Evolutionary conservation across 2,888 invertebrate species (phyloP).

Genomic region (Tetranychus truncatus): DNA sequence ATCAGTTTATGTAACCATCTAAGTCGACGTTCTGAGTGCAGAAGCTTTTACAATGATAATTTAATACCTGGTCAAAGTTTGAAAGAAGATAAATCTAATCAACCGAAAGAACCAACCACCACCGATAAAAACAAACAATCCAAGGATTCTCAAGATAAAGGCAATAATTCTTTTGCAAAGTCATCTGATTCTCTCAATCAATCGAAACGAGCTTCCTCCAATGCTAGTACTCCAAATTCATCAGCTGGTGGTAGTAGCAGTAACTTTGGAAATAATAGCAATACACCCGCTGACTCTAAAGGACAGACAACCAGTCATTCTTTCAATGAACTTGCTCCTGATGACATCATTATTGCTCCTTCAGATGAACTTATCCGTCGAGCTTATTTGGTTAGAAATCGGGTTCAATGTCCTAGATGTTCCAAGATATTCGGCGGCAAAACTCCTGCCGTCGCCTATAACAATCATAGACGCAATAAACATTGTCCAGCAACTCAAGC

Average conservation of each 20-base stretch:
- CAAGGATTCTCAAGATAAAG: neutral
- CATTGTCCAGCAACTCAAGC: conserved; percentile 1
- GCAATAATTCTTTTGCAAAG: neutral
- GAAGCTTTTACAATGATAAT: conserved; percentile 15
- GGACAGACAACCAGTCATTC: no score
- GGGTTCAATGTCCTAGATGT: conserved; percentile 12
- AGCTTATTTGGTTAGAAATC: conserved; percentile 6
- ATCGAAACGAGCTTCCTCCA: neutral
- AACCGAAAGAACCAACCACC: neutral
- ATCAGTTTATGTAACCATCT: conserved; percentile 17
- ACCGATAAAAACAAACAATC: neutral
- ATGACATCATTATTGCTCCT: conserved; percentile 2
- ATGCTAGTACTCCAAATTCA: neutral
- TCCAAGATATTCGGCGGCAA: conserved; percentile 18
- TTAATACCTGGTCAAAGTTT: neutral
- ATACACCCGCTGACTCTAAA: neutral
- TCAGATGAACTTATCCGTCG: neutral
- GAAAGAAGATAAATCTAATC: neutral
- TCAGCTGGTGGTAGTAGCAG: neutral
- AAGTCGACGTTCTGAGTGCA: conserved; percentile 15
- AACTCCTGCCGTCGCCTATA: conserved; percentile 16
- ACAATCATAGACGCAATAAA: conserved; percentile 14
- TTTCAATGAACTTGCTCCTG: neutral
- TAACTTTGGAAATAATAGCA: neutral
- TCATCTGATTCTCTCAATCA: neutral